These are phyloP conservation scores for Dendrolimus pini DNA, from an alignment of 2,888 invertebrate genomes.

Conservation along the genomic window DNA sequence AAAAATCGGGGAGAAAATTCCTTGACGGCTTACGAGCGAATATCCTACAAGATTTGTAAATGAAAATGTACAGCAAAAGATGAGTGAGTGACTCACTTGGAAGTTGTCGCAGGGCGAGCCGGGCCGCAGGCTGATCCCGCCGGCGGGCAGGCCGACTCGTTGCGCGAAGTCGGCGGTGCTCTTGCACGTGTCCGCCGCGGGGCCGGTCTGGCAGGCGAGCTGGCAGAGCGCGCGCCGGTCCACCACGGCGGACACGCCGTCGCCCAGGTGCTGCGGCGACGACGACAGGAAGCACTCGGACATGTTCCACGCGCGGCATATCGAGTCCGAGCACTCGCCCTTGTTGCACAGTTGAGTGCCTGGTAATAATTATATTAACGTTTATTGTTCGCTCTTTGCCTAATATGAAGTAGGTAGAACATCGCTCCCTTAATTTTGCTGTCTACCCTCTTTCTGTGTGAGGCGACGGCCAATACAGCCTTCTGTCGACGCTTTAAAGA, in stretches of 20 bases:
- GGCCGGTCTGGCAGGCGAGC: constrained; percentile 95
- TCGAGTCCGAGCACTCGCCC: constrained; percentile 96
- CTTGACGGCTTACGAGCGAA: too few relatives aligned
- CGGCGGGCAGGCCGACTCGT: constrained; percentile 82
- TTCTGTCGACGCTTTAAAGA: too few relatives aligned
- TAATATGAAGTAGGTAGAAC: too few relatives aligned
- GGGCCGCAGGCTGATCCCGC: constrained; percentile 92
- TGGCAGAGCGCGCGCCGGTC: constrained; percentile 94
- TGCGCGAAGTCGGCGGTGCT: constrained; percentile 92
- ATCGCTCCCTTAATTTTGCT: too few relatives aligned
- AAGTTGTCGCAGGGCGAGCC: constrained; percentile 99
- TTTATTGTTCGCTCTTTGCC: too few relatives aligned
- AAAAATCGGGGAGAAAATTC: too few relatives aligned
- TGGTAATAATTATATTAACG: constrained; percentile 17
- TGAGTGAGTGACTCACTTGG: constrained; percentile 77
- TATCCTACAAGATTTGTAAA: too few relatives aligned
- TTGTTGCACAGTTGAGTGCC: constrained; percentile 87
- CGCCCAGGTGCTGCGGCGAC: constrained; percentile 76
- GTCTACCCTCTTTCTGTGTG: too few relatives aligned
- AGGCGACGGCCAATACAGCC: too few relatives aligned
- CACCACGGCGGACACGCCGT: constrained; percentile 75
- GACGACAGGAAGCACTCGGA: constrained; percentile 96
- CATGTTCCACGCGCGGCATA: constrained; percentile 96
- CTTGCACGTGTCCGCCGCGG: constrained; percentile 82
- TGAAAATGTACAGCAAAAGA: too few relatives aligned